Evolutionary conservation across 2,888 invertebrate species (phyloP), one percentile per base, ranked within the genome.

Genomic region (Agrotis clavis): DNA sequence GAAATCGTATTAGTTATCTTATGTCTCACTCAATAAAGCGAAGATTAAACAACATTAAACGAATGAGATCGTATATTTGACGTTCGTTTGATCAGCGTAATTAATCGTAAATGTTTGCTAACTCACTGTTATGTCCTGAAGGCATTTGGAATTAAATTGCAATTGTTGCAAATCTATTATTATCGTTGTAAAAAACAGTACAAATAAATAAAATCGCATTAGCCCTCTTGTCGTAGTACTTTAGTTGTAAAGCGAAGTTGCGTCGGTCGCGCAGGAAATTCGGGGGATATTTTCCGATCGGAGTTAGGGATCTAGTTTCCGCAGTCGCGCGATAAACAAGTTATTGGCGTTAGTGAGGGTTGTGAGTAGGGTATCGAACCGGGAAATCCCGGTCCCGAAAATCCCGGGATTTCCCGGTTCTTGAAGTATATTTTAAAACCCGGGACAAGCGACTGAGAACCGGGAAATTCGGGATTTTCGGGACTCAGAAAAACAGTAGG

Each of bases 291-390:
- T 93, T 94, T 93, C 91, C 90, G 90, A 94, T 94, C 90, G 81
- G 88, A 91, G 92, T 92, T 92, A 91, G 88, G 92, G 90, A 93
- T 93, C 91, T 94, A 93, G 94, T 94, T 94, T 94, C 93, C 94
- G 92, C 87, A 89, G 90, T 90, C 89, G 91, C 88, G 92, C 90
- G 94, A 94, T 95, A 95, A 94, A 93, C 93, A 93, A 94, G 93
- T 95, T 94, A 95, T 92, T 90, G 92, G 88, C 90, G 90, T 90
- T 92, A 91, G 91, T 88, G 87, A 85, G 89, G 88, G 91, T 81
- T 76, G 77, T 74, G 81, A 74, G 85, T n/a, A n/a, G n/a, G n/a
- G n/a, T n/a, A n/a, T n/a, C n/a, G n/a, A n/a, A n/a, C n/a, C n/a
- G n/a, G n/a, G n/a, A n/a, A n/a, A n/a, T n/a, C n/a, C n/a, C n/a